Evolutionary conservation across 2,888 invertebrate species (phyloP), one percentile per base, ranked within the genome.

Genomic region (Saturnia japonica): DNA sequence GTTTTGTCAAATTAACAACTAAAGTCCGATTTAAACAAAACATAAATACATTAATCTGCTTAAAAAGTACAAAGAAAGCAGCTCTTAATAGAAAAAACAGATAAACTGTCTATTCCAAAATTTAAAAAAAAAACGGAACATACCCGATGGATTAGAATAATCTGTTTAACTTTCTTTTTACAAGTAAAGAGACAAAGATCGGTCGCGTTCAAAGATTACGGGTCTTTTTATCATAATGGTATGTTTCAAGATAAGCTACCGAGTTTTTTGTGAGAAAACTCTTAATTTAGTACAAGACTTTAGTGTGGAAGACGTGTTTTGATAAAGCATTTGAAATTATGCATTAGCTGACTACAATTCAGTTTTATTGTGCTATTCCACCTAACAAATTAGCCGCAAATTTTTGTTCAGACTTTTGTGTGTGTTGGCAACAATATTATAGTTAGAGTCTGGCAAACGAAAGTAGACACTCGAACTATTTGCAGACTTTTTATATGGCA

Each of bases 191-290:
- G 64, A 64, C 64, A 64, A 64, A 22, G 64, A 64, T 64, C 64
- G 64, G 51, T 68, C 68, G 68, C 68, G 54, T 54, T 68, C 68
- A 19, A 0, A 80, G 86, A 85, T 86, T 86, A 83, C 82, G 79
- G 81, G 71, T 75, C 73, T 74, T 81, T 82, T 89, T 88, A 90
- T 90, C 90, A 85, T 85, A 89, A 90, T 88, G 82, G 81, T 75
- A 81, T 78, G 87, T 88, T 88, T 85, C 74, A 67, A 86, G 90
- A 90, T 90, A 90, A 89, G 88, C 86, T 87, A 83, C 87, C 78
- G 78, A 77, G 76, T 82, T 84, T 83, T 57, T 84, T 83, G 68
- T 68, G 68, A 51, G 25, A 68, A 54, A 71, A 77, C 75, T 78
- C 78, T 79, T 78, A 79, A 78, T 79, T 82, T 57, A 81, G 78